Evolutionary conservation across 2,888 invertebrate genomes (phyloP), one percentile per base, ranked within the genome.

Genomic region (Macaria liturata): DNA sequence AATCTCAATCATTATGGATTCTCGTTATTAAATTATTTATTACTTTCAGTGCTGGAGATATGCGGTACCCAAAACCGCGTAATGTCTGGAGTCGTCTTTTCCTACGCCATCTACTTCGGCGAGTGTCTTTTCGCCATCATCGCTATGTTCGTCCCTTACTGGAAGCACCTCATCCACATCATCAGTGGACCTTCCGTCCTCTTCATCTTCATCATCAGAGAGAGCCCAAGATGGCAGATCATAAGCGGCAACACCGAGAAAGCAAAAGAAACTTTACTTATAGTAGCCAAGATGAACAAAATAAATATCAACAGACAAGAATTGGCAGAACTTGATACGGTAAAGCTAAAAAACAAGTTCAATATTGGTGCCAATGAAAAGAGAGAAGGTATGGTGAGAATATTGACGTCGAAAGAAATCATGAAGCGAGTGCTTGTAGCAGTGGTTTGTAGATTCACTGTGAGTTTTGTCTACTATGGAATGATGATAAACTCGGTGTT

Each of bases 181-280:
- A 83, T 86, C 42, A 84, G 85, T 62, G 77, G 76, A 2, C 90
- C 90, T 0, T 70, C 79, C 3, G 62, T 88, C 3, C 49, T 87
- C 39, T 84, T 82, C 58, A 52, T 88, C 45, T 81, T 73, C 53
- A 31, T 87, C 1, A 43, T 87, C 6, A 71, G 73, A 45, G 90
- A 91, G 57, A 90, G 89, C 49, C 84, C 86, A 0, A 67, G 90
- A 61, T 91, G 91, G 90, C 82, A 80, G 54, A 78, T 91, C 1
- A 64, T 89, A 2, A 84, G 76, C 32, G 83, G 84, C 0, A 86
- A 79, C 71, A 68, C 74, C 0, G 74, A 80, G n/a, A 64, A 78
- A 56, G 88, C 83, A 0, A 86, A 84, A 51, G 62, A 70, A 46
- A 75, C 76, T 1, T 52, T 90, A 32, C 67, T 75, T 49, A 46